These are phyloP conservation scores for Cottoperca gobio DNA, from an alignment of 2,797 vertebrate species.

Conservation along the genomic window DNA sequence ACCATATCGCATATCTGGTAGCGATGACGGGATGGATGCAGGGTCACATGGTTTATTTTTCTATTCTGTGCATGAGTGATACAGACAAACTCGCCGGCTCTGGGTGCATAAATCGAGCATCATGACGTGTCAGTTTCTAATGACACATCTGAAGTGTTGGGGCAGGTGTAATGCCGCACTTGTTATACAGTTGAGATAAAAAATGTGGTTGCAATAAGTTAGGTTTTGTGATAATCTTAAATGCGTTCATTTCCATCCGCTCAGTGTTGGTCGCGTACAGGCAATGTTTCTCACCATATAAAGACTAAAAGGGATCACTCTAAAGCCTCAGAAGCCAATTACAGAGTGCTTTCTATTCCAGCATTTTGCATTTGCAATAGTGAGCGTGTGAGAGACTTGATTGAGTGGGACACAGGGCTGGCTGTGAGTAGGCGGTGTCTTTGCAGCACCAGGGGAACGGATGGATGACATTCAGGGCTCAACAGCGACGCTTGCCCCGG, in stretches of 20 bases:
- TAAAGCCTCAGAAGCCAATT: conserved; percentile 1
- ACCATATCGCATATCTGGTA: conserved; percentile 44
- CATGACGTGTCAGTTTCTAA: conserved; percentile 14
- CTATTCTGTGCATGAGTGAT: conserved; percentile 19
- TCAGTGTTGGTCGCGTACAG: neutral
- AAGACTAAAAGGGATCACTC: neutral
- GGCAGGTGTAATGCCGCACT: neutral
- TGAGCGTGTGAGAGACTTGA: conserved; percentile 20
- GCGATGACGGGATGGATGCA: conserved; percentile 18
- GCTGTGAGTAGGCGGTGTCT: conserved; percentile 3
- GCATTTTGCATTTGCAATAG: neutral
- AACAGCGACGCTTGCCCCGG: too few species aligned
- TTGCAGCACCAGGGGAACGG: conserved; percentile 11
- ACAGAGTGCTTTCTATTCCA: neutral
- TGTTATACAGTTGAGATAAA: neutral
- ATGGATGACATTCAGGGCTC: neutral
- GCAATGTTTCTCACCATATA: neutral
- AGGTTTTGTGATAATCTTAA: neutral
- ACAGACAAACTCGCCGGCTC: conserved; percentile 17
- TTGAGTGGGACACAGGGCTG: conserved; percentile 5
- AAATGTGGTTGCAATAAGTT: neutral
- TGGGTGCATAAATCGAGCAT: conserved; percentile 13
- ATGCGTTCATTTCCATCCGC: neutral
- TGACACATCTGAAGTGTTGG: conserved; percentile 4
- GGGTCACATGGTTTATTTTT: conserved; percentile 46